Evolutionary conservation across 2,888 invertebrate genomes (phyloP), one percentile per base, ranked within the genome.

Genomic region (Heteromyza rotundicornis): DNA sequence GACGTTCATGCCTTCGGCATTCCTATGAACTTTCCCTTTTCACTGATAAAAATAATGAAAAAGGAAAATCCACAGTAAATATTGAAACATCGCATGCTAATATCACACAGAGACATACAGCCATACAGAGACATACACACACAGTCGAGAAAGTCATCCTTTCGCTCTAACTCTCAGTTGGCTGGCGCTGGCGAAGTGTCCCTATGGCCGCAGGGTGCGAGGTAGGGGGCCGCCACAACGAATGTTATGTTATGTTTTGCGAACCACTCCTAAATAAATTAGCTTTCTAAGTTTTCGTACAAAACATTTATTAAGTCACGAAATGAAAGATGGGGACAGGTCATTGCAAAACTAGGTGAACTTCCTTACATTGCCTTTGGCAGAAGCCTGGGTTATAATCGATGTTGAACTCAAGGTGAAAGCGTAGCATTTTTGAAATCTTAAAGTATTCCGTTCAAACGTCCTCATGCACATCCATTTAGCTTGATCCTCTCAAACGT

Each of bases 261-360:
- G 14, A 50, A 55, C 63, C 65, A 65, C 65, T 63, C 66, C 62
- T 51, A 54, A 50, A 53, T 61, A 64, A 67, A 63, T 64, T 64
- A 65, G 60, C 59, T 62, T 52, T 63, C 22, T 35, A 51, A 51
- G 54, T 57, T 61, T 56, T 36, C 32, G 51, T n/a, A 17, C 35
- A 44, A 57, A 63, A 64, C 60, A 63, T 64, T 67, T 47, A 64
- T 63, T 65, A 67, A 65, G 63, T 65, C 64, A 62, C 63, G 53
- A 54, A 64, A 66, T 57, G 63, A 58, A 53, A 51, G 55, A 58
- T 57, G 19, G 52, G 51, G 55, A 61, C 57, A 53, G 50, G 49
- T 57, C 57, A 59, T 10, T 55, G 53, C 22, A 52, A 36, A 20
- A 57, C 40, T n/a, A 40, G 10, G 40, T n/a, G n/a, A 7, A 40